Conservation (phyloP, 2,113 vertebrate species). For the Solea senegalensis region DNA sequence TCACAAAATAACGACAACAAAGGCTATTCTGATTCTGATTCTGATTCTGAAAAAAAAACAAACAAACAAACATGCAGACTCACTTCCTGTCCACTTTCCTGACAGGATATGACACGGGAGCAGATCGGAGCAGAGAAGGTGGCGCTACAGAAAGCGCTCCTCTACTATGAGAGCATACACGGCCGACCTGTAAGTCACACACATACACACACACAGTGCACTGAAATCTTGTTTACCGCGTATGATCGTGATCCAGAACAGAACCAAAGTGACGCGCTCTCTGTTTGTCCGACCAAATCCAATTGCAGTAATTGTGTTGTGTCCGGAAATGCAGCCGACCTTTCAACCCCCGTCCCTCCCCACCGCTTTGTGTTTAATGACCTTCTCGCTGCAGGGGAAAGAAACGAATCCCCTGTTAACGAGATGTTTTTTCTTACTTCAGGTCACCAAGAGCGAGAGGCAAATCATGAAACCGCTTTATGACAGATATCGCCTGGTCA, state of each 20-base stretch:
- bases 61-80: conserved; percentile 15
- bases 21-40: too few relatives aligned
- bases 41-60: too few relatives aligned
- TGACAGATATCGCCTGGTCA: conserved; percentile 94
- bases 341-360: background rate
- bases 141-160: conserved; percentile 92
- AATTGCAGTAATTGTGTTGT: conserved; percentile 2
- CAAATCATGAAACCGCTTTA: conserved; percentile 97
- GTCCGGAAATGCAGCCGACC: conserved; percentile 22
- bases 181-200: conserved; percentile 89
- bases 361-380: background rate
- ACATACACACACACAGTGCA: background rate
- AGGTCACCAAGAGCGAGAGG: conserved; percentile 93
- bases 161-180: conserved; percentile 94
- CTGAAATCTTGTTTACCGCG: conserved; percentile 15
- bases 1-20: too few relatives aligned
- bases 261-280: background rate
- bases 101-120: conserved; percentile 96
- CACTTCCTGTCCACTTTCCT: conserved; percentile 23
- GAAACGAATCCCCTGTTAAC: conserved; percentile 15
- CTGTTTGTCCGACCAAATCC: conserved; percentile 13
- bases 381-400: conserved; percentile 16
- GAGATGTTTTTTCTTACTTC: background rate
- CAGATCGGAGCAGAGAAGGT: conserved; percentile 94
- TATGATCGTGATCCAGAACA: conserved; percentile 44